Percentiles rank a stretch among this genome's conserved stretches.
Conservation (phyloP, 2,113 vertebrate genomes). For the Rutilus rutilus region DNA sequence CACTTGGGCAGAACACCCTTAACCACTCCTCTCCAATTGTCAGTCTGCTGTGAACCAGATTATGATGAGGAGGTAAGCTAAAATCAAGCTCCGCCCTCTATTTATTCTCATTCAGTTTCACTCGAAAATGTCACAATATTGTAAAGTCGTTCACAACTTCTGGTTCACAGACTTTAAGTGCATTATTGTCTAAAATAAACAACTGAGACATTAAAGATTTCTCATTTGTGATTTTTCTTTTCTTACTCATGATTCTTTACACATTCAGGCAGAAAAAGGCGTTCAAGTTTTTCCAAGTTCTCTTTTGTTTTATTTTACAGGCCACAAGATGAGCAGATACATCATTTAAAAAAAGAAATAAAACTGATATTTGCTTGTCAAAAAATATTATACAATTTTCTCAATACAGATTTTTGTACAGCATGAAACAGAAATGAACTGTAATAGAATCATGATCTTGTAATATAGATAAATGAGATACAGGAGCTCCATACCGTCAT, state of each 20-base stretch:
- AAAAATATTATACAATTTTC: conserved; percentile 80
- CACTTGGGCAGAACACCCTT: too few species aligned
- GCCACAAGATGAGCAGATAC: conserved; percentile 81
- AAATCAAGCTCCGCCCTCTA: background rate
- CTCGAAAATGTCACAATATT: background rate
- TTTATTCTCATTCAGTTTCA: background rate
- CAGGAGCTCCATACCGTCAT: conserved; percentile 59
- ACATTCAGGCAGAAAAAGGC: conserved; percentile 16
- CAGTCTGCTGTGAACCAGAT: background rate
- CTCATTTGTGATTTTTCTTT: background rate
- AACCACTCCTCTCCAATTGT: too few species aligned
- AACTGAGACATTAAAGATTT: background rate
- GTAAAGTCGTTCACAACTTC: background rate
- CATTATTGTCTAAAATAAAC: background rate
- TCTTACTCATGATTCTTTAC: background rate
- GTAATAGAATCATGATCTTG: conserved; percentile 67
- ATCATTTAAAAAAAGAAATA: conserved; percentile 76
- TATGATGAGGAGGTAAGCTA: background rate
- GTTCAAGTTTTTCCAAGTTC: conserved; percentile 37
- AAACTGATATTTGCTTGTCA: conserved; percentile 75
- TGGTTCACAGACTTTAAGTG: background rate
- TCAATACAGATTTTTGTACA: conserved; percentile 80
- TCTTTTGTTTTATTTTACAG: conserved; percentile 74
- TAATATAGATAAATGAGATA: conserved; percentile 64
- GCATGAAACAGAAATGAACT: conserved; percentile 70